Evolutionary conservation across 2,888 invertebrate genomes (phyloP).

Genomic region (Carpatolechia fugitivella): DNA sequence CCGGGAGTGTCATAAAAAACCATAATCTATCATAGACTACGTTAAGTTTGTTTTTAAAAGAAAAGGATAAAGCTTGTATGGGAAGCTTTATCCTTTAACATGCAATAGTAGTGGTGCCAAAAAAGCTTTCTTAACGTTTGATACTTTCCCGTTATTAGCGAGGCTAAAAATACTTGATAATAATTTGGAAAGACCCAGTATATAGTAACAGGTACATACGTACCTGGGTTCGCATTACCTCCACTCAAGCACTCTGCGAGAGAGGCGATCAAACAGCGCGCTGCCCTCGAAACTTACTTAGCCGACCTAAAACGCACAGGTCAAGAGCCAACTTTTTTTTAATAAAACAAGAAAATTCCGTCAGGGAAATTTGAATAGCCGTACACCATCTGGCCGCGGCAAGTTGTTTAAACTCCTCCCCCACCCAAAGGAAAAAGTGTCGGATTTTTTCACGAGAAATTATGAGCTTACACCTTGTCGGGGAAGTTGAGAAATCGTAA

Average conservation of each 20-base stretch:
- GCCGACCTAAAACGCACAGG: conserved; percentile 13
- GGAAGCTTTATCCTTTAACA: no score
- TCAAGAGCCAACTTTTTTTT: conserved; percentile 28
- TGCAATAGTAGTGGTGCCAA: neutral
- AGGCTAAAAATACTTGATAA: no score
- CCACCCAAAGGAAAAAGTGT: conserved; percentile 11
- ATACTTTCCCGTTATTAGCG: no score
- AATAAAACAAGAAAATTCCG: conserved; percentile 32
- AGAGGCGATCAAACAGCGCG: conserved; percentile 8
- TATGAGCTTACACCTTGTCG: conserved; percentile 32
- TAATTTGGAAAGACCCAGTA: no score
- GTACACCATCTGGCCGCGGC: conserved; percentile 28
- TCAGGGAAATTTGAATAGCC: conserved; percentile 34
- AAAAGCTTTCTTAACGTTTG: neutral
- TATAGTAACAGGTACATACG: neutral
- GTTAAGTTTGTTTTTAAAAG: no score
- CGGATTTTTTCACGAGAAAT: conserved; percentile 27
- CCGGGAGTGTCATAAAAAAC: no score
- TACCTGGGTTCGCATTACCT: conserved; percentile 1
- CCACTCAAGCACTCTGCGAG: neutral
- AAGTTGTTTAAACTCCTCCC: conserved; percentile 28
- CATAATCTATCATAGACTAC: no score
- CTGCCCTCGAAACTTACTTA: conserved; percentile 5
- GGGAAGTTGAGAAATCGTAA: conserved; percentile 20
- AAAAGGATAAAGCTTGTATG: no score